Evolutionary conservation across 30 jellyfish, hydroid and myxozoan genomes (phyloP), one percentile per base, ranked within the genome.

Genomic region (Nemopilema nomurai): DNA sequence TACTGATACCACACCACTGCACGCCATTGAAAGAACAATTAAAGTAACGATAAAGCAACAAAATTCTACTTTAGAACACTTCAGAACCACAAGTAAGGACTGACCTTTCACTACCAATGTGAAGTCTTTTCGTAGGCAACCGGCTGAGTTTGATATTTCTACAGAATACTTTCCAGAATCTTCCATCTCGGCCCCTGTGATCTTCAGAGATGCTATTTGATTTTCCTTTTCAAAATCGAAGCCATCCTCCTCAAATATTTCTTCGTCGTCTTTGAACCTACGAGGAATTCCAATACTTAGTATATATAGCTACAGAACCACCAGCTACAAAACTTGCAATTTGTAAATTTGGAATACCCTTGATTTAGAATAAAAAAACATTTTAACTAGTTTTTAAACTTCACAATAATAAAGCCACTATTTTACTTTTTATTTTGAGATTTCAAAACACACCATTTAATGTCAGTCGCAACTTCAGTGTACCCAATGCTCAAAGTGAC

Each of bases 81-180:
- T 41, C 57, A 41, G 13, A 3, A 3, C 57, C 13, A 13, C 57
- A 13, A 41, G 13, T 13, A 13, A 41, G 13, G 21, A 31, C 74
- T 65, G 23, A 84, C 93, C 93, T 41, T 84, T 27, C 4, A 84
- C 62, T 4, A 62, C 71, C 70, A 84, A 25, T 8, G 79, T 74
- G 28, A 84, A 84, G 64, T 86, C 71, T 65, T 72, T 83, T 33
- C 77, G 72, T 32, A 72, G 77, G 26, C 20, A 20, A 19, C 97
- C 99, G 26, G 89, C 84, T 29, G 85, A 17, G 67, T 94, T 94
- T 28, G 79, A 78, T 26, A 94, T 83, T 24, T 90, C 97, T 66
- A 91, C 92, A 24, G 91, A 89, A 67, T 77, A 89, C 62, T 82
- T 87, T 17, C 99, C 99, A 31, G 90, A 67, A 67, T 94, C 97